phyloP scores from a whole-genome alignment of 2,888 invertebrate genomes.

The Rotaria magnacalcarata region DNA sequence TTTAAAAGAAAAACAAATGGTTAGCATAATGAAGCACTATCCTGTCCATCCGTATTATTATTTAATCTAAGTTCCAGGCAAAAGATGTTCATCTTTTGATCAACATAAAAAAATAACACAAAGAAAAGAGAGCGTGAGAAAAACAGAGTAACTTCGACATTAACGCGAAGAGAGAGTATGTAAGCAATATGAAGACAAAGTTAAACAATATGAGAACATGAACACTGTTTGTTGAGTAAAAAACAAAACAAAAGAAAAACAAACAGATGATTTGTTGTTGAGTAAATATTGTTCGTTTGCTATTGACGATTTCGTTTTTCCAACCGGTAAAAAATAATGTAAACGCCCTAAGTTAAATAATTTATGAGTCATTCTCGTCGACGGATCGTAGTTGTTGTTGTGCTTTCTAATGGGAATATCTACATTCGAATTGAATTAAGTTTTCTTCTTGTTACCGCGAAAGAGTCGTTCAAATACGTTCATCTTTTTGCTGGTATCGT shows the following conservation, averaged over 20 bases:
- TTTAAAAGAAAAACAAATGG: no score
- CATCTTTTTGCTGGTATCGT: conserved; percentile 2
- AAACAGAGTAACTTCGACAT: not conserved
- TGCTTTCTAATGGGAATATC: not conserved
- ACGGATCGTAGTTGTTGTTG: not conserved
- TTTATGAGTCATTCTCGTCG: not conserved
- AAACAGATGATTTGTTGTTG: not conserved
- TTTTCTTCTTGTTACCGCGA: conserved; percentile 25
- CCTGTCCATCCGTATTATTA: not conserved
- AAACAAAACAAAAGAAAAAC: not conserved
- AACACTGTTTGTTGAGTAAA: not conserved
- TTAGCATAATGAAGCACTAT: not conserved
- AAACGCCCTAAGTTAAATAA: not conserved
- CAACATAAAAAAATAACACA: conserved; percentile 21
- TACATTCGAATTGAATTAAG: not conserved
- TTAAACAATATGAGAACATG: not conserved
- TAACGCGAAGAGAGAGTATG: not conserved
- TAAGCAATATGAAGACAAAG: not conserved
- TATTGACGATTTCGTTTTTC: not conserved
- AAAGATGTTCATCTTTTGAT: not conserved
- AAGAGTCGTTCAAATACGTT: conserved; percentile 27
- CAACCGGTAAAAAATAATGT: not conserved
- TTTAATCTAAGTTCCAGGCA: not conserved
- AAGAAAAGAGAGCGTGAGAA: not conserved
- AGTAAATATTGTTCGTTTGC: not conserved